Percentiles rank a stretch among this genome's conserved stretches.
Conservation (phyloP, 2,113 vertebrate species). For the Callopanchax toddi region DNA sequence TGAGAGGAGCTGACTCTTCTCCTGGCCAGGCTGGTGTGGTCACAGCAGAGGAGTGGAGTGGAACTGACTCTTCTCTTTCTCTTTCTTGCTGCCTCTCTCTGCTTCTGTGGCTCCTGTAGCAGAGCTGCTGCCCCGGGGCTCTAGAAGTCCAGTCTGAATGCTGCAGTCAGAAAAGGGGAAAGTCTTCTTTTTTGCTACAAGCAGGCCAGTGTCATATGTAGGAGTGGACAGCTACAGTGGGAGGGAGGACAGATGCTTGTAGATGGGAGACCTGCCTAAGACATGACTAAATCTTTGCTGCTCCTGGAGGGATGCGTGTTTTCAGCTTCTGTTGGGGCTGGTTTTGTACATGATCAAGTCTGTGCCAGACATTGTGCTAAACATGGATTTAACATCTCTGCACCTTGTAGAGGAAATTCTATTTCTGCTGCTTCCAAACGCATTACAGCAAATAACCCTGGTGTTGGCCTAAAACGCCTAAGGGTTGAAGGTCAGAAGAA, state of each 20-base stretch:
- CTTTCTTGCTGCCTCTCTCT: slow-evolving; percentile 9
- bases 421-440: slow-evolving; percentile 26
- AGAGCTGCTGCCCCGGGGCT: slow-evolving; percentile 56
- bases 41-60: slow-evolving; percentile 47
- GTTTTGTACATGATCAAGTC: slow-evolving; percentile 23
- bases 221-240: slow-evolving; percentile 39
- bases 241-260: slow-evolving; percentile 49
- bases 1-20: slow-evolving; percentile 60
- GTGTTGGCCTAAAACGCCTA: slow-evolving; percentile 35
- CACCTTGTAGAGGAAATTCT: slow-evolving; percentile 26
- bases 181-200: slow-evolving; percentile 56
- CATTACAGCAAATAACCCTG: slow-evolving; percentile 25
- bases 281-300: slow-evolving; percentile 21
- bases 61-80: slow-evolving; percentile 36
- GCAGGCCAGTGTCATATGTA: slow-evolving; percentile 56
- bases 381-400: slow-evolving; percentile 16
- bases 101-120: slow-evolving; percentile 50
- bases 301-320: background rate
- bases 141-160: slow-evolving; percentile 61
- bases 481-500: slow-evolving; percentile 85
- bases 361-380: slow-evolving; percentile 26
- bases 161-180: slow-evolving; percentile 58
- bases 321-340: slow-evolving; percentile 1
- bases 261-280: slow-evolving; percentile 23
- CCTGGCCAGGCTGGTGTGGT: slow-evolving; percentile 48